A percentile compares a stretch with the other conserved stretches of the same genome.
These are phyloP conservation scores for Dendrolimus houi DNA, from an alignment of 2,888 invertebrate species.

Conservation along the genomic window DNA sequence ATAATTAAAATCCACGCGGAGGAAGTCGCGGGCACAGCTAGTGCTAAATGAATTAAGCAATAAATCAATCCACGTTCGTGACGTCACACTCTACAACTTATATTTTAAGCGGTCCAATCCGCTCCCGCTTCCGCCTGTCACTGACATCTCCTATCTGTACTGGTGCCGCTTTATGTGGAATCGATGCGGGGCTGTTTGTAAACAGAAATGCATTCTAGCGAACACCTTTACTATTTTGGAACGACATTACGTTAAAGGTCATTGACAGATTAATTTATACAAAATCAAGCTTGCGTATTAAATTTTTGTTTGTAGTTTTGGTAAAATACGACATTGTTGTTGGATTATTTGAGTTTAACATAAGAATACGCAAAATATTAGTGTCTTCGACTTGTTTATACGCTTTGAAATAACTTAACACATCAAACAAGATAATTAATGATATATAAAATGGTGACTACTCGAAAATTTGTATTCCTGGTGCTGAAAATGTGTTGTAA, in stretches of 20 bases:
- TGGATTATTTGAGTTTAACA: neutral
- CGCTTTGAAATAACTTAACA: too few species aligned
- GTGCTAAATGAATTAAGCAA: too few species aligned
- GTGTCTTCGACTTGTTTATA: too few species aligned
- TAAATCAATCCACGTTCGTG: too few species aligned
- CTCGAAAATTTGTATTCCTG: too few species aligned
- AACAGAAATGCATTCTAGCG: conserved; percentile 55
- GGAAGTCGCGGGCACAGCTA: too few species aligned
- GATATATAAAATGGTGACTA: too few species aligned
- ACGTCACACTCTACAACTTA: too few species aligned
- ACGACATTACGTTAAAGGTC: neutral
- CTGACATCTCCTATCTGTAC: conserved; percentile 12
- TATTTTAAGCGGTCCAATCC: neutral
- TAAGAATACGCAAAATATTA: too few species aligned
- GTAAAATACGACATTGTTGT: neutral
- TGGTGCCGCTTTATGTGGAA: conserved; percentile 65
- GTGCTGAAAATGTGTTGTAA: too few species aligned
- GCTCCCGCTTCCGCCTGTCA: conserved; percentile 16
- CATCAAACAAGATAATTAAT: too few species aligned
- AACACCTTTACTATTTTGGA: neutral
- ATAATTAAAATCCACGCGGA: too few species aligned
- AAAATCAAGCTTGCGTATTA: neutral
- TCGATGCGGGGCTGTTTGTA: conserved; percentile 73
- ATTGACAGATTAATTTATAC: neutral
- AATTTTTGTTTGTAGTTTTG: neutral